These are phyloP conservation scores for Lepisosteus oculatus DNA, from an alignment of 2,113 vertebrate species.

Conservation along the genomic window DNA sequence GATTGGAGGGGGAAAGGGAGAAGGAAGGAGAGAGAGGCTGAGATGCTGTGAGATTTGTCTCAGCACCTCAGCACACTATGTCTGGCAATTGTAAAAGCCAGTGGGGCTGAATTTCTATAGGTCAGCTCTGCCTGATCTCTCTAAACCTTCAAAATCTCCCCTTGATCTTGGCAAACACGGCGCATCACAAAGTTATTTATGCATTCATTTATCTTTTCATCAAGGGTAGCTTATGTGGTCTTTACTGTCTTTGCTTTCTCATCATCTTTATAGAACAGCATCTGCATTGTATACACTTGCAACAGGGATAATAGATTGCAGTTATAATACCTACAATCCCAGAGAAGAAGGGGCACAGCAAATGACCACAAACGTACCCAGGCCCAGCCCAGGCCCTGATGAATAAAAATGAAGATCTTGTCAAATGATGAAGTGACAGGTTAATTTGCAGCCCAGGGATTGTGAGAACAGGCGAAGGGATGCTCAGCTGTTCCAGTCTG, in stretches of 20 bases:
- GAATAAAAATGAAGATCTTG: conserved; percentile 89
- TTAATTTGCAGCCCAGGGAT: conserved; percentile 79
- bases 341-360: conserved; percentile 57
- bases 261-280: conserved; percentile 75
- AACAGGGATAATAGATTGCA: conserved; percentile 84
- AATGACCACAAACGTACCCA: conserved; percentile 79
- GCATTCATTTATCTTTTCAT: conserved; percentile 92
- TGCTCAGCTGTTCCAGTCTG: conserved; percentile 70
- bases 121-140: conserved; percentile 82
- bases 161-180: conserved; percentile 92
- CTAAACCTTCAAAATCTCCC: conserved; percentile 86
- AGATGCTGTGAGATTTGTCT: conserved; percentile 69
- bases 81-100: conserved; percentile 66
- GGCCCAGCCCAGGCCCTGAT: conserved; percentile 79
- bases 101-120: conserved; percentile 75
- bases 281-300: conserved; percentile 79
- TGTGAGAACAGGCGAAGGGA: conserved; percentile 59
- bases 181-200: conserved; percentile 82
- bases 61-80: conserved; percentile 65
- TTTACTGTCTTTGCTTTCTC: conserved; percentile 83
- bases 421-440: conserved; percentile 89
- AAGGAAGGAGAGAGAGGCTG: conserved; percentile 20
- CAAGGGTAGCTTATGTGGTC: conserved; percentile 83
- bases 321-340: conserved; percentile 83
- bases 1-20: conserved; percentile 4